phyloP scores from a whole-genome alignment of 2,113 vertebrate genomes.

The Piliocolobus tephrosceles region DNA sequence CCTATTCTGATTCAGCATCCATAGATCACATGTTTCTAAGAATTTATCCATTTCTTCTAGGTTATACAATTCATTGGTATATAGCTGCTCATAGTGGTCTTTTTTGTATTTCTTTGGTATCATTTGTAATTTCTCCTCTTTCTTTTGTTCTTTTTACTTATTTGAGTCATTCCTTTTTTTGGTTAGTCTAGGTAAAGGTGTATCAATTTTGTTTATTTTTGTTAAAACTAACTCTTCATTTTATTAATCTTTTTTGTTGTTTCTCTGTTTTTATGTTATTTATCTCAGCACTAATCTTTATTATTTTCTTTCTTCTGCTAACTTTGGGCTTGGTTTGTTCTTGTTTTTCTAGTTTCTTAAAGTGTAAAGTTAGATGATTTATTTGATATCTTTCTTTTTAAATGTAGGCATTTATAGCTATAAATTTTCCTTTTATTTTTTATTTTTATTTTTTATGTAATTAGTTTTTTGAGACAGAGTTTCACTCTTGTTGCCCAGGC shows the following conservation, averaged over 20 bases:
- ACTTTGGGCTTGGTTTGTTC: neutral
- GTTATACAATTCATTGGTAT: neutral
- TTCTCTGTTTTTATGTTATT: neutral
- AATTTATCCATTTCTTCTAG: neutral
- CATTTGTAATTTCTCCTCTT: neutral
- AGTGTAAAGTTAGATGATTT: neutral
- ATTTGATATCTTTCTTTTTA: neutral
- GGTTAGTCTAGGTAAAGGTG: neutral
- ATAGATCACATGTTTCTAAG: neutral
- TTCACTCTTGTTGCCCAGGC: no score
- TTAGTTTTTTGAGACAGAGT: no score
- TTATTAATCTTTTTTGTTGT: neutral
- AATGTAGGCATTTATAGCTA: neutral
- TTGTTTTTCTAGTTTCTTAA: neutral
- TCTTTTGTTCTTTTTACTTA: neutral
- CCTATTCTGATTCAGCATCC: neutral
- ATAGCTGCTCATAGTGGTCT: neutral
- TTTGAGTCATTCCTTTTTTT: neutral
- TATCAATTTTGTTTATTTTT: neutral
- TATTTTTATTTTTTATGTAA: no score
- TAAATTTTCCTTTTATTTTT: neutral
- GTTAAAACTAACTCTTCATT: neutral
- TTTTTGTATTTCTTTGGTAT: neutral
- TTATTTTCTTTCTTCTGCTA: neutral
- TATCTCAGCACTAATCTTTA: neutral